Conservation (phyloP, 2,113 vertebrate genomes). For the Hippoglossus stenolepis region DNA sequence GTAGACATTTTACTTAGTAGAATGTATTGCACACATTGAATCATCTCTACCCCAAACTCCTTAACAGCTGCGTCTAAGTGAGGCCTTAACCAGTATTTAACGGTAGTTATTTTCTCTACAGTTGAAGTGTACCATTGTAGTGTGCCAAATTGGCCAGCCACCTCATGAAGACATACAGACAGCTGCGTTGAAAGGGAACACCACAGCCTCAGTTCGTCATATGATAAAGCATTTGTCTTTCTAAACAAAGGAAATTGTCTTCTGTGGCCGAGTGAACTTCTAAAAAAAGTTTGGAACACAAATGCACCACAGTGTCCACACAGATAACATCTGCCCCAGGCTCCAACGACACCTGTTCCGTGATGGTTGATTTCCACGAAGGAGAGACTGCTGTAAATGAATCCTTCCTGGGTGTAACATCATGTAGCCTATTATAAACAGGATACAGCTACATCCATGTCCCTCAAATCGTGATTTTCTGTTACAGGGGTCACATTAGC, state of each 20-base stretch:
- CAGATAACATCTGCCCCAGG: constrained; percentile 18
- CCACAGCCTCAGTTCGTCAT: not conserved
- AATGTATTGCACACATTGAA: not conserved
- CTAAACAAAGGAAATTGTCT: not conserved
- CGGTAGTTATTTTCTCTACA: not conserved
- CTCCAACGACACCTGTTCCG: constrained; percentile 3
- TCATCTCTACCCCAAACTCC: no score
- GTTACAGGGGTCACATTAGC: not conserved
- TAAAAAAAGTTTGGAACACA: constrained; percentile 8
- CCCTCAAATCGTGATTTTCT: constrained; percentile 8
- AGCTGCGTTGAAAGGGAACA: constrained; percentile 9
- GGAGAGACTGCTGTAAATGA: constrained; percentile 14
- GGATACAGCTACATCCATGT: not conserved
- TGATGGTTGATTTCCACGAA: constrained; percentile 9
- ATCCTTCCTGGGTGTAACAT: constrained; percentile 11
- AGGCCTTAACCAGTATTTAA: not conserved
- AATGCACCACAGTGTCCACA: constrained; percentile 28
- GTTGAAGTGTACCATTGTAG: not conserved
- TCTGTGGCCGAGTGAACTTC: no score
- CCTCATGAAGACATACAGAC: not conserved
- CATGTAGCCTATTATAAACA: not conserved
- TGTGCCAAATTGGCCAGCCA: not conserved
- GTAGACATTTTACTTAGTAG: not conserved
- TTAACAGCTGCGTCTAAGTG: constrained; percentile 6
- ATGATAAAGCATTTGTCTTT: constrained; percentile 14